Evolutionary conservation across 2,113 vertebrate genomes (phyloP), one percentile per base, ranked within the genome.

Genomic region (Myrmecobius fasciatus): DNA sequence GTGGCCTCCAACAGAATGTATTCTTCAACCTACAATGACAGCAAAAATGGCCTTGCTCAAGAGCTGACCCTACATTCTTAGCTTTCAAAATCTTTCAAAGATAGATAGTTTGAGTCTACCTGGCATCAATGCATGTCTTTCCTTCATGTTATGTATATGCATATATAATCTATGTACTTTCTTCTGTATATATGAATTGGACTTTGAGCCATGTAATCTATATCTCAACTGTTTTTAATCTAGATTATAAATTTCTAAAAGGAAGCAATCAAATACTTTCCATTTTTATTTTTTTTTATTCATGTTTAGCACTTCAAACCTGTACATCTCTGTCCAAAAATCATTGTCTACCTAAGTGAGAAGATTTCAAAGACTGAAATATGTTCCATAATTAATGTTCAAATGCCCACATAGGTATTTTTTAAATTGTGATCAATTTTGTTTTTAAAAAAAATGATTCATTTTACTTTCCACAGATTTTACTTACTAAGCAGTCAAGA

Each of bases 381-480:
- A 25, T 92, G 8, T 25, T 94, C 51, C 91, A 53, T 91, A 75
- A 54, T 83, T 83, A 83, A 20, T 43, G 7, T n/a, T n/a, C 67
- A 83, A 75, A 75, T 7, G 36, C 31, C 31, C 60, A 75, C 17
- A 14, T 43, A 83, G 7, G 0, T 83, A 3, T 43, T 1, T 14
- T 67, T 43, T 75, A 67, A 67, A 83, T 22, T 43, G 36, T 83
- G 67, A 83, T 83, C 67, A 83, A 83, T 83, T 83, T 83, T 75
- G 67, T 26, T 83, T n/a, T n/a, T 8, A 0, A 43, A 83, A n/a
- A n/a, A 83, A 75, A 24, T 4, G 17, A 43, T n/a, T 83, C 20
- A 83, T 75, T 75, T 36, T 75, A 75, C 20, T 83, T 83, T 83
- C n/a, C 67, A 43, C 67, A 83, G 36, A 83, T 92, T 93, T 96